Base-by-base conservation (phyloP, 2,888 invertebrate species). In the Torymus auratus region DNA sequence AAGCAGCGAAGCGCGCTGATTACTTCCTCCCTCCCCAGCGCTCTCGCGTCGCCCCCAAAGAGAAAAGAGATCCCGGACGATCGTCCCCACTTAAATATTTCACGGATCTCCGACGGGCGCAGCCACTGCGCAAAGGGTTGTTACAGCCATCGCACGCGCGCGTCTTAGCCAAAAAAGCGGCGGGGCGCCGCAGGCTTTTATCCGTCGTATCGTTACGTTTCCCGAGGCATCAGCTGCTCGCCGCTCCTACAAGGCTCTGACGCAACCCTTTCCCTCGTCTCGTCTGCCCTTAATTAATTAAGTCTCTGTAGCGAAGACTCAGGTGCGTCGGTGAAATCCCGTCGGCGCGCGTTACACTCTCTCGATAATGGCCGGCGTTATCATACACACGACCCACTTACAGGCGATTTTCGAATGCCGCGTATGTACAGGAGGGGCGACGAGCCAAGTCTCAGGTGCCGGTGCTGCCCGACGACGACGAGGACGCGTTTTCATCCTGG, bases 351-450 rank as follows among this genome's bases (percentile, higher is more conserved):
- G 50, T 53, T 60, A 17, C 28, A 41, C 23, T 13, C 62, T 4
- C 78, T 87, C 88, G 88, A 90, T 90, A 90, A 91, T 90, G 87
- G 87, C 82, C 61, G 78, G 84, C 87, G 90, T 90, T 91, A 90
- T 90, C 90, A 90, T 91, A 90, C 88, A 87, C 90, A 90, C 89
- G 90, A 90, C 89, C 90, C 89, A 90, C 88, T 90, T 90, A 88
- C 85, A 84, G 83, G 78, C 69, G 73, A 82, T 82, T 82, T 79
- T 72, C 67, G 17, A 78, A 81, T 69, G 41, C 28, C 7, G 28
- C 7, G 28, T 28, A 2, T 28, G 3, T 28, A 28, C 3, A 28
- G 28, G 28, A 28, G 28, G 7, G 28, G 56, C 52, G 60, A 50
- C 11, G 14, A 3, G 20, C 4, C 17, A 55, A 5, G 68, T 20